These are phyloP conservation scores for Clarias laeviceps DNA, from an alignment of 2,797 vertebrate species.

Conservation along the genomic window DNA sequence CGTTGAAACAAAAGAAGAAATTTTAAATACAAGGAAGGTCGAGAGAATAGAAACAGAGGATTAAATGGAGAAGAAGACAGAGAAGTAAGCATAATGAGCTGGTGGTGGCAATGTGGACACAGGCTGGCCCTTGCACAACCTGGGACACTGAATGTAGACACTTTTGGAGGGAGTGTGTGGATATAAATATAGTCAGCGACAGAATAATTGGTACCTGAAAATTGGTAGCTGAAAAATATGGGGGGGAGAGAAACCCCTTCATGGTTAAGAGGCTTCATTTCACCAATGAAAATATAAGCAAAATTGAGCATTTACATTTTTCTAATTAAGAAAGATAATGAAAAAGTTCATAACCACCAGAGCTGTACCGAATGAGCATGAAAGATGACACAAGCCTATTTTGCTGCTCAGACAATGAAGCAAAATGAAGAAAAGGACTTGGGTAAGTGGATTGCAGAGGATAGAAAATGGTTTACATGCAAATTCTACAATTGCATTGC, in stretches of 20 bases:
- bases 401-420: not conserved
- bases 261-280: not conserved
- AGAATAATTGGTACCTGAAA: not conserved
- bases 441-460: not conserved
- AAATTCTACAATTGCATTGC: not conserved
- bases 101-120: not conserved
- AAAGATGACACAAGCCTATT: not conserved
- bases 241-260: not conserved
- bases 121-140: not conserved
- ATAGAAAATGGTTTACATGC: not conserved
- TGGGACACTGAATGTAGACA: not conserved
- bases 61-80: not conserved
- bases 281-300: not conserved
- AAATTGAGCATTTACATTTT: not conserved
- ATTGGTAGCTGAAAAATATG: not conserved
- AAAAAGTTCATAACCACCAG: not conserved
- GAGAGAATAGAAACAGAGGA: not conserved
- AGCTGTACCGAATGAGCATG: not conserved
- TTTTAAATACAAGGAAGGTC: constrained; percentile 37
- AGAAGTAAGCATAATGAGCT: constrained; percentile 2
- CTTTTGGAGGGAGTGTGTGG: too few species aligned
- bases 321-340: not conserved
- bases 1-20: constrained; percentile 56
- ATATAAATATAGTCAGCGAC: not conserved
- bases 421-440: not conserved